phyloP scores from a whole-genome alignment of 2,888 invertebrate genomes.

The Pycnomerus fuliginosus region DNA sequence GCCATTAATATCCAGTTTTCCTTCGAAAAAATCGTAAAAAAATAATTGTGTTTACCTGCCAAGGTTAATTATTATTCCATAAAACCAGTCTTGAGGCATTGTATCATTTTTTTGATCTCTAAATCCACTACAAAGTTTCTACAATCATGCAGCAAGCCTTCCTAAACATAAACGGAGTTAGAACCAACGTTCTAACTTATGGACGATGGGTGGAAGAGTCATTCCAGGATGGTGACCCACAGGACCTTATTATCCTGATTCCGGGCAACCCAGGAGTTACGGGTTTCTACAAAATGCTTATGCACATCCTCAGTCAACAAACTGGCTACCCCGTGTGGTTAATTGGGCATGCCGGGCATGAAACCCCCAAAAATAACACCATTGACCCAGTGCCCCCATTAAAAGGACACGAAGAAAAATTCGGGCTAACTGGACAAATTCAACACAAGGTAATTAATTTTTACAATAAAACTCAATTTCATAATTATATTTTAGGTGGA shows the following conservation, averaged over 20 bases:
- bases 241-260: conserved; percentile 71
- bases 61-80: too few species aligned
- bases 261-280: conserved; percentile 89
- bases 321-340: conserved; percentile 73
- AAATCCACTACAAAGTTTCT: too few species aligned
- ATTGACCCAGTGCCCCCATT: conserved; percentile 55
- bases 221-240: conserved; percentile 53
- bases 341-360: conserved; percentile 82
- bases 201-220: conserved; percentile 69
- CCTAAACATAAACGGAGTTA: conserved; percentile 63
- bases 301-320: conserved; percentile 60
- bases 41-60: too few species aligned
- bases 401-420: conserved; percentile 61
- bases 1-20: too few species aligned
- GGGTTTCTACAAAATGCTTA: conserved; percentile 77
- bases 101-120: too few species aligned
- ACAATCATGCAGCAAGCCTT: conserved; percentile 52
- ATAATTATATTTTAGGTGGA: conserved; percentile 51
- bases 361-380: conserved; percentile 61
- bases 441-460: conserved; percentile 64
- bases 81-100: too few species aligned
- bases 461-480: not conserved
- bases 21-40: too few species aligned
- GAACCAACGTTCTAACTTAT: conserved; percentile 72
- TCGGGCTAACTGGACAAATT: conserved; percentile 76